Percentiles rank a stretch among this genome's conserved stretches.
Conservation (phyloP, 1,140 invertebrate species). For the Drosophila rufa region DNA sequence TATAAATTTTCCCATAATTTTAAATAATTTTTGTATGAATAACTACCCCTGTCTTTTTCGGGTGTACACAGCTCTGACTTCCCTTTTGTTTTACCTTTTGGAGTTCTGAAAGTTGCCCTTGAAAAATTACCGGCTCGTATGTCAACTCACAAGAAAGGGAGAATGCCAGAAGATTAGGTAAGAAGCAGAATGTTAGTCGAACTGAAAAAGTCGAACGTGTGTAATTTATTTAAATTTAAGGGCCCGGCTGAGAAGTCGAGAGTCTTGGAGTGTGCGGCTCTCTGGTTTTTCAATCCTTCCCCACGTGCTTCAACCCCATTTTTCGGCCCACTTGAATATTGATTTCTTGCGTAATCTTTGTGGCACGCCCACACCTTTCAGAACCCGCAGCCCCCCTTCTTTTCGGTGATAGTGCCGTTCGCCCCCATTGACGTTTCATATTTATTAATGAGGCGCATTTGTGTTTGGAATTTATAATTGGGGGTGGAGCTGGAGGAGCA, state of each 20-base stretch:
- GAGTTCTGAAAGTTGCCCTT: slow-evolving; percentile 71
- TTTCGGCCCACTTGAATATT: slow-evolving; percentile 70
- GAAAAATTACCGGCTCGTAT: slow-evolving; percentile 79
- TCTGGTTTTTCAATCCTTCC: slow-evolving; percentile 8
- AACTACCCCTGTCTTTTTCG: not conserved
- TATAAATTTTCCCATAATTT: too few relatives aligned
- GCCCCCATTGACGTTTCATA: slow-evolving; percentile 80
- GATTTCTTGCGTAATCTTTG: slow-evolving; percentile 82
- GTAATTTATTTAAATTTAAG: slow-evolving; percentile 82
- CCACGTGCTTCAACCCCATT: slow-evolving; percentile 56
- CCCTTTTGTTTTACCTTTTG: slow-evolving; percentile 56
- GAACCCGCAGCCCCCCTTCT: not conserved
- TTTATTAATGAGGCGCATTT: slow-evolving; percentile 84
- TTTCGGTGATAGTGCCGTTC: slow-evolving; percentile 60
- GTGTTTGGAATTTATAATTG: slow-evolving; percentile 85
- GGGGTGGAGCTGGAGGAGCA: slow-evolving; percentile 27
- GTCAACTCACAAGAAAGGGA: slow-evolving; percentile 48
- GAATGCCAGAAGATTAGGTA: slow-evolving; percentile 18
- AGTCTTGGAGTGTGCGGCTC: slow-evolving; percentile 43
- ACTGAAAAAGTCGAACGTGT: slow-evolving; percentile 75
- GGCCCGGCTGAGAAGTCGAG: slow-evolving; percentile 36
- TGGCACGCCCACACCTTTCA: slow-evolving; percentile 61
- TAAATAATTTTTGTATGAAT: not conserved
- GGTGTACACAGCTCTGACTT: slow-evolving; percentile 2
- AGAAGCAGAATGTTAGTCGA: slow-evolving; percentile 32